phyloP scores from a whole-genome alignment of 2,113 vertebrate genomes.

The Hystrix brachyura region DNA sequence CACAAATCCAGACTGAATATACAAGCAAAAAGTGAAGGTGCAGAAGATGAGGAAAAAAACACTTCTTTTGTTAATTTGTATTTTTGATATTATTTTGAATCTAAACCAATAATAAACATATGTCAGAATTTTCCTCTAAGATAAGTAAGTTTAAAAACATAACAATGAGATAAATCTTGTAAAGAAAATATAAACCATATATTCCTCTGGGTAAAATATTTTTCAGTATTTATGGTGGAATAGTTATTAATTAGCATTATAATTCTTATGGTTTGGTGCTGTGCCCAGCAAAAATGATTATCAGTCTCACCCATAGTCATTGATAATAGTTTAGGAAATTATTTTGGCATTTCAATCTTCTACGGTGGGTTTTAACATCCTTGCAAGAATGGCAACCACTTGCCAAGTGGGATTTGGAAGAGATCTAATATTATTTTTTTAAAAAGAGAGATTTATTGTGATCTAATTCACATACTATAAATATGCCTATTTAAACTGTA shows the following conservation, averaged over 20 bases:
- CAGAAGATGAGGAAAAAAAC: not conserved
- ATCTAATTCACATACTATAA: not conserved
- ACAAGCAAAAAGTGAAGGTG: not conserved
- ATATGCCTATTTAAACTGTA: not conserved
- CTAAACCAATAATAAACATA: not conserved
- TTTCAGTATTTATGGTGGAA: not conserved
- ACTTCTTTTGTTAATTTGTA: not conserved
- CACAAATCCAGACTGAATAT: slow-evolving; percentile 1
- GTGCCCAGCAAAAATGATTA: not conserved
- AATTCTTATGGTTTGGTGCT: no score
- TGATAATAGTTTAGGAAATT: not conserved
- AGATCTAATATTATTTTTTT: not conserved
- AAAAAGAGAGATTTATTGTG: not conserved
- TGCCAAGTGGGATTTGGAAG: not conserved
- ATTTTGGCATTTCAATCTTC: not conserved
- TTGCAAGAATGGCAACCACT: not conserved
- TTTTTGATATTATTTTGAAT: not conserved
- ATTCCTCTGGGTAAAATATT: not conserved
- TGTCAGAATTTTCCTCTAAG: not conserved
- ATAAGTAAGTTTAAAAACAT: not conserved
- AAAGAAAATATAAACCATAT: not conserved
- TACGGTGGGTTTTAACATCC: not conserved
- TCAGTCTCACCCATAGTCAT: not conserved
- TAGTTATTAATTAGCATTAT: fast-evolving
- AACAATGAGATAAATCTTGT: not conserved